Evolutionary conservation across 92 coral and sea anemone genomes (phyloP).

Genomic region (Hydrozoanthus gracilis): DNA sequence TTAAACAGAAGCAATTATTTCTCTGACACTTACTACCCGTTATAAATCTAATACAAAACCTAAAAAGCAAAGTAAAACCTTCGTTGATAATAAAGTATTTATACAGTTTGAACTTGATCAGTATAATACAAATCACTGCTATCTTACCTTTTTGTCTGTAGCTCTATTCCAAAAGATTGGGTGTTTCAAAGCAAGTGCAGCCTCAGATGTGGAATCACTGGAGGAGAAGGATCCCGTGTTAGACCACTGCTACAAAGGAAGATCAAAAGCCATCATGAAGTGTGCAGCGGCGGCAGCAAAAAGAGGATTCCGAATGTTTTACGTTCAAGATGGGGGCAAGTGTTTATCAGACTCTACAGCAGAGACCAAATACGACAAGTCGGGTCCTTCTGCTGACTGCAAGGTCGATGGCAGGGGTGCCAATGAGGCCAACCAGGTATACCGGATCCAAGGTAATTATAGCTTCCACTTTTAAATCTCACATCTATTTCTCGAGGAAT

Average conservation of each 20-base stretch:
- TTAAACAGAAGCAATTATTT: no score
- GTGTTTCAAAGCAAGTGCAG: neutral
- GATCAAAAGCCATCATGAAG: neutral
- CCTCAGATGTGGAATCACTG: neutral
- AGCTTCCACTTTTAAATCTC: no score
- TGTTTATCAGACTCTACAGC: conserved; percentile 1
- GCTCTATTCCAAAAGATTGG: neutral
- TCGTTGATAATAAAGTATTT: no score
- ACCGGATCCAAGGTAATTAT: neutral
- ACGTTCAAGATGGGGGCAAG: neutral
- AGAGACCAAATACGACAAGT: neutral
- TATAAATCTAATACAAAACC: no score
- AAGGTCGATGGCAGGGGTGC: neutral
- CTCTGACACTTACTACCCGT: no score
- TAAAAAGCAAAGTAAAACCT: no score
- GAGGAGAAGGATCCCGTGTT: neutral
- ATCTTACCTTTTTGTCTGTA: neutral
- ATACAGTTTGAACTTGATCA: no score
- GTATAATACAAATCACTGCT: neutral
- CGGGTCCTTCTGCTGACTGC: neutral
- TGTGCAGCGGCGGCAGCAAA: neutral
- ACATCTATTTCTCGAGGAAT: no score
- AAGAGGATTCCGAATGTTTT: neutral
- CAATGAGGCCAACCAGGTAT: neutral
- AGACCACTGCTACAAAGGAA: neutral